Evolutionary conservation across 2,797 vertebrate species (phyloP), one percentile per base, ranked within the genome.

Genomic region (Zalophus californianus): DNA sequence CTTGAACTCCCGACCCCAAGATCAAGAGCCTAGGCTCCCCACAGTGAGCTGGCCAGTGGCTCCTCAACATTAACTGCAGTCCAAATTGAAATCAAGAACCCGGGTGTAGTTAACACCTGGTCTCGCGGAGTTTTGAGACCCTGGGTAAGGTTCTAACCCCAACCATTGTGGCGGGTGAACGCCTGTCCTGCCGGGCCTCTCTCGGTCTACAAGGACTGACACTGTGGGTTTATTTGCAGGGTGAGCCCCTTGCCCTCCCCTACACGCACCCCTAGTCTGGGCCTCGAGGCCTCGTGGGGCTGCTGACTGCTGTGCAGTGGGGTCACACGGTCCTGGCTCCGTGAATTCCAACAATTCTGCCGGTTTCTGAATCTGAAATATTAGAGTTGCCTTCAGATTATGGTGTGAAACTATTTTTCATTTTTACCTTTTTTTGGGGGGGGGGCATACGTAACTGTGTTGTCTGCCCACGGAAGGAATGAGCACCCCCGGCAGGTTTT

Each of bases 161-260:
- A 44, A 0, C 72, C 3, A 1, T 38, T 15, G 41, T 15, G 25
- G 25, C 38, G 12, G 3, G 32, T 29, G 5, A 35, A 3, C 0
- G 15, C 84, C n/a, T 1, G 10, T 18, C 50, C 41, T 7, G 8
- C 32, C 18, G 32, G 35, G 29, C 3, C 0, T 25, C 35, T 35
- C 68, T 10, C 4, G 2, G 35, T 68, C 25, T 20, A 14, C n/a
- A 9, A 25, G 68, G 27, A 29, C 10, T 12, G 72, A 7, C 18
- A 0, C 27, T 15, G 54, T 15, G 3, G 13, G 44, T 2, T 7
- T 32, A 21, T 15, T 23, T 4, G 32, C 7, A 2, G 54, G 3
- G 12, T 14, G 90, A 52, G 80, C 7, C 54, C 4, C 0, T 48
- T 9, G 15, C 4, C 5, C 7, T 48, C 83, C 11, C 8, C 23